These are phyloP conservation scores for Orbicella faveolata DNA, from an alignment of 64 coral and sea anemone genomes.

Conservation along the genomic window DNA sequence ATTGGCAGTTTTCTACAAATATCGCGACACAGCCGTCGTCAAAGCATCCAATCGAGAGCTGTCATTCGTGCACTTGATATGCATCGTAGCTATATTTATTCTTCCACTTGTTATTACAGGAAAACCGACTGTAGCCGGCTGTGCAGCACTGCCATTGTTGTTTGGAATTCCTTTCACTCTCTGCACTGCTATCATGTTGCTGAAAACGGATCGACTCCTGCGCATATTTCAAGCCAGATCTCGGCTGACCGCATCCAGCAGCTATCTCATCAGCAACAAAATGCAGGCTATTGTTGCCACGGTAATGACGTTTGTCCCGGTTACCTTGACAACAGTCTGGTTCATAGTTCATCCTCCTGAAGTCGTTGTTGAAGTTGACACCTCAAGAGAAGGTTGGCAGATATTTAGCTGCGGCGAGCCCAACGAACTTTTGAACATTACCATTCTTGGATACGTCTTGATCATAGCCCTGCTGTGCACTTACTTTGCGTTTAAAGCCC, in stretches of 20 bases:
- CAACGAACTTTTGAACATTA: constrained; percentile 53
- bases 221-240: constrained; percentile 88
- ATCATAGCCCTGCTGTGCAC: constrained; percentile 81
- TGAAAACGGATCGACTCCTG: constrained; percentile 93
- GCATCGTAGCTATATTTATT: constrained; percentile 61
- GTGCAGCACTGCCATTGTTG: constrained; percentile 49
- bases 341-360: constrained; percentile 54
- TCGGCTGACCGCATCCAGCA: constrained; percentile 62
- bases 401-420: constrained; percentile 57
- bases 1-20: constrained; percentile 67
- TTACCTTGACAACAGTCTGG: constrained; percentile 70
- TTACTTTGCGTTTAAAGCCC: constrained; percentile 85
- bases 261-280: constrained; percentile 89
- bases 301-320: constrained; percentile 64
- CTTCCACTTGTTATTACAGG: constrained; percentile 67
- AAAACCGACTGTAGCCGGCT: constrained; percentile 57
- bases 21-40: constrained; percentile 79
- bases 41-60: constrained; percentile 95
- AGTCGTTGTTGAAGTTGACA: constrained; percentile 24
- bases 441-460: constrained; percentile 67
- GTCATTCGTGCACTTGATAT: constrained; percentile 74
- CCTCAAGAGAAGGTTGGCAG: constrained; percentile 17
- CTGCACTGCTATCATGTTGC: constrained; percentile 79
- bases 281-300: constrained; percentile 69
- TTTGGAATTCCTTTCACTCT: constrained; percentile 82